Base-by-base conservation (phyloP, 2,797 vertebrate genomes). In the Taenioides sp. region DNA sequence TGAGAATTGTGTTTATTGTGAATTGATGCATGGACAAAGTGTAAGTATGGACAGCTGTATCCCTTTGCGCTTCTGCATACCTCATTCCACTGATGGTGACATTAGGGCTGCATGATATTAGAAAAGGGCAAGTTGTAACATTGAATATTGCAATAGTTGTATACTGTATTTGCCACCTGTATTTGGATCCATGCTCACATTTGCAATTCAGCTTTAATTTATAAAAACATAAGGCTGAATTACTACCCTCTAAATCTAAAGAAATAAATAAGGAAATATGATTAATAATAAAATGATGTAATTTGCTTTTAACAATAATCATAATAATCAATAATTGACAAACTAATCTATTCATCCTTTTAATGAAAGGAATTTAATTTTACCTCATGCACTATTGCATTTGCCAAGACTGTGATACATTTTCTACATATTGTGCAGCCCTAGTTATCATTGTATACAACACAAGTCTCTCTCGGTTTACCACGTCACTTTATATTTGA, bases 21-120 rank as follows among this genome's bases (percentile, higher is more conserved):
- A 88, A 90, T 87, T 82, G 87, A 89, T 88, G 90, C 90, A 91
- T 91, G 89, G 84, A 90, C 79, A 88, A 63, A 85, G 78, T 90
- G 79, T 90, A 88, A 84, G 80, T 89, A 86, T 84, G 88, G 83
- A 88, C 79, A 85, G 86, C 81, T 89, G 84, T 86, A 89, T 84
- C 83, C 81, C 83, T 86, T 82, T 68, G 86, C 5, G 88, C 90
- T 88, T 90, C 80, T 88, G 82, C 83, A 91, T 90, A 92, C 91
- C 88, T 91, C 89, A 92, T 91, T 90, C 88, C 88, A 86, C 74
- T 72, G 80, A 79, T 79, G 78, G 84, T 84, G 23, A 43, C 37
- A 18, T 43, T 63, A 43, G 34, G 20, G 34, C 61, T 23, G 34
- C 37, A 43, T 12, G 31, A 63, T 63, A 40, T 23, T 22, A 22